phyloP scores from a whole-genome alignment of 1,140 invertebrate genomes.

The Piezodorus guildinii region DNA sequence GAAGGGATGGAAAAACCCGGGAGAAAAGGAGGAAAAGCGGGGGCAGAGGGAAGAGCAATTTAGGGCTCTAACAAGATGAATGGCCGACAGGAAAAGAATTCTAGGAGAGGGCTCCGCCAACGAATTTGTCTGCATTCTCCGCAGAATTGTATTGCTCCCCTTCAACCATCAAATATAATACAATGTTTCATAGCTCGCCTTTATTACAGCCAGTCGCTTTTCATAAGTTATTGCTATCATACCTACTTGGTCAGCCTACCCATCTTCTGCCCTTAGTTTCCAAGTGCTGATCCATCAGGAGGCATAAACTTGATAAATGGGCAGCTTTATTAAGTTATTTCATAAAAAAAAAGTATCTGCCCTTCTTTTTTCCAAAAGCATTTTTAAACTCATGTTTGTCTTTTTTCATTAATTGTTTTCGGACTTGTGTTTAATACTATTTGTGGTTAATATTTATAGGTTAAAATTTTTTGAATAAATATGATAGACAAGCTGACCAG shows the following conservation, averaged over 20 bases:
- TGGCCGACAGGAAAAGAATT: conserved; percentile 8
- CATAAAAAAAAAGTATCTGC: too few relatives aligned
- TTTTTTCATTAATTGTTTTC: too few relatives aligned
- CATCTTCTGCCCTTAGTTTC: not conserved
- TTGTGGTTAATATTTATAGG: too few relatives aligned
- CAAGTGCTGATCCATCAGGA: too few relatives aligned
- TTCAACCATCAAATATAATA: conserved; percentile 2
- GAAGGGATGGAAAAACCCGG: not conserved
- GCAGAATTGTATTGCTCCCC: conserved; percentile 8
- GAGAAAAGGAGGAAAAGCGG: not conserved
- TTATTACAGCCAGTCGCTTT: too few relatives aligned
- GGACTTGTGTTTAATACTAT: too few relatives aligned
- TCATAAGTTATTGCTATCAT: not conserved
- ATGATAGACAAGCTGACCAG: too few relatives aligned
- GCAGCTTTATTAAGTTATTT: too few relatives aligned
- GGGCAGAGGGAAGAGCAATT: not conserved
- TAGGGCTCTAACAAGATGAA: conserved; percentile 5
- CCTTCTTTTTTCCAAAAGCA: too few relatives aligned
- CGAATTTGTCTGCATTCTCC: conserved; percentile 6
- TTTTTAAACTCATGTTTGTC: too few relatives aligned
- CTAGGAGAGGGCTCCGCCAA: not conserved
- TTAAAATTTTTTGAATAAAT: too few relatives aligned
- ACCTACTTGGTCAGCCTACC: not conserved
- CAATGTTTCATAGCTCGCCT: not conserved
- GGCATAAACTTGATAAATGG: too few relatives aligned